phyloP scores from a whole-genome alignment of 2,888 invertebrate genomes.

The Hermodice carunculata region DNA sequence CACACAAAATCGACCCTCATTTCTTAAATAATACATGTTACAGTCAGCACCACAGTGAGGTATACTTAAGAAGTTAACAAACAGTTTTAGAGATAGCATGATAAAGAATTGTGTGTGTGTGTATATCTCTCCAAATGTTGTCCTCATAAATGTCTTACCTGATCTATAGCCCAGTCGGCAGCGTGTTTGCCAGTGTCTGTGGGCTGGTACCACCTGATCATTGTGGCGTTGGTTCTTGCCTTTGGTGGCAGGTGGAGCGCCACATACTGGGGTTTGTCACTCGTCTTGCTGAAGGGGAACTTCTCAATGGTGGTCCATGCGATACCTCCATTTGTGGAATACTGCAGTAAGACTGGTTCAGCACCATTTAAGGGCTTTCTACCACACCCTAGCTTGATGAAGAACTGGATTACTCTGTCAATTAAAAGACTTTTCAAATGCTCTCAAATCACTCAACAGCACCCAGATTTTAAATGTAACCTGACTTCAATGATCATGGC shows the following conservation, averaged over 20 bases:
- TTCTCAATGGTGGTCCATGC: slow-evolving; percentile 68
- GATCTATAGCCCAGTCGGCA: slow-evolving; percentile 70
- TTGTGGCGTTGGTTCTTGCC: slow-evolving; percentile 59
- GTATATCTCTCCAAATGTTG: too few relatives aligned
- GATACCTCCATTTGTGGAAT: slow-evolving; percentile 67
- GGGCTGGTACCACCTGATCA: slow-evolving; percentile 68
- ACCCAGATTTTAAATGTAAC: neutral
- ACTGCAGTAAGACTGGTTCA: slow-evolving; percentile 68
- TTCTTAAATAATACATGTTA: too few relatives aligned
- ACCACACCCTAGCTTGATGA: slow-evolving; percentile 63
- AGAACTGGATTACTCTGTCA: slow-evolving; percentile 68
- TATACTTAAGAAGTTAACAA: too few relatives aligned
- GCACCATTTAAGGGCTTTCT: slow-evolving; percentile 47
- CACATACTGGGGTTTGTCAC: slow-evolving; percentile 57
- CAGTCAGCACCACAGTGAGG: too few relatives aligned
- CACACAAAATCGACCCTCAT: too few relatives aligned
- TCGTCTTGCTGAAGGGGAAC: slow-evolving; percentile 59
- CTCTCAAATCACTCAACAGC: too few relatives aligned
- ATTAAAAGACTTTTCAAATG: neutral
- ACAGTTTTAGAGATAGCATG: too few relatives aligned
- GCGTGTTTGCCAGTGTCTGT: slow-evolving; percentile 57
- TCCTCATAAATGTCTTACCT: slow-evolving; percentile 61
- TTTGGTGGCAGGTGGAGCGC: slow-evolving; percentile 61
- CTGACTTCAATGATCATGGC: neutral
- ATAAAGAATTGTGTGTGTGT: too few relatives aligned